Percentiles rank a stretch among this genome's conserved stretches.
These are phyloP conservation scores for Eristalis arbustorum DNA, from an alignment of 2,888 invertebrate species.

Conservation along the genomic window DNA sequence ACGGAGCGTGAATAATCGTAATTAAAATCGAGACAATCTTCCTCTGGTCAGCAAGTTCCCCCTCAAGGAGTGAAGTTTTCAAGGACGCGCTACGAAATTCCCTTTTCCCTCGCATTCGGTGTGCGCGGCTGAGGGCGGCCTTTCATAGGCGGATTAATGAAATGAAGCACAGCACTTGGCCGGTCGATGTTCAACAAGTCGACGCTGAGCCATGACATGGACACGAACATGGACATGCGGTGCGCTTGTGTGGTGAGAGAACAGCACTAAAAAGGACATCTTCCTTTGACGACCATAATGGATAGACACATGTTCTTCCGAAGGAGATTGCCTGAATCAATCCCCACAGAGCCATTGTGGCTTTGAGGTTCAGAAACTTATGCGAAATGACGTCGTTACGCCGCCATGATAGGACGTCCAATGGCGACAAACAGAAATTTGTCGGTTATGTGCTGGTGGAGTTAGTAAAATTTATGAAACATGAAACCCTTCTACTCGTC, in stretches of 20 bases:
- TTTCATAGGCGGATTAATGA: slow-evolving; percentile 2
- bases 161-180: neutral
- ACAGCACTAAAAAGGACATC: neutral
- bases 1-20: slow-evolving; percentile 5
- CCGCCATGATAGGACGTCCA: neutral
- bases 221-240: neutral
- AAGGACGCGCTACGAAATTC: neutral
- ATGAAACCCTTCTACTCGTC: neutral
- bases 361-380: neutral
- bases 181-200: slow-evolving; percentile 16
- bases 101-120: neutral
- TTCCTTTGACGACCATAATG: neutral
- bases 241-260: neutral
- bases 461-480: neutral
- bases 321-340: neutral
- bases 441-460: neutral
- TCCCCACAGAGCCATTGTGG: neutral
- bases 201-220: too few species aligned
- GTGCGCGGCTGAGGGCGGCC: neutral
- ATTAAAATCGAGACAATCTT: slow-evolving; percentile 21
- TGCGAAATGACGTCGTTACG: neutral
- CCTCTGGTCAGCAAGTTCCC: neutral
- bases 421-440: neutral
- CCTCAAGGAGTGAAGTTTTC: neutral
- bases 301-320: neutral